Base-by-base conservation (phyloP, 2,888 invertebrate species). In the Leptothorax acervorum region DNA sequence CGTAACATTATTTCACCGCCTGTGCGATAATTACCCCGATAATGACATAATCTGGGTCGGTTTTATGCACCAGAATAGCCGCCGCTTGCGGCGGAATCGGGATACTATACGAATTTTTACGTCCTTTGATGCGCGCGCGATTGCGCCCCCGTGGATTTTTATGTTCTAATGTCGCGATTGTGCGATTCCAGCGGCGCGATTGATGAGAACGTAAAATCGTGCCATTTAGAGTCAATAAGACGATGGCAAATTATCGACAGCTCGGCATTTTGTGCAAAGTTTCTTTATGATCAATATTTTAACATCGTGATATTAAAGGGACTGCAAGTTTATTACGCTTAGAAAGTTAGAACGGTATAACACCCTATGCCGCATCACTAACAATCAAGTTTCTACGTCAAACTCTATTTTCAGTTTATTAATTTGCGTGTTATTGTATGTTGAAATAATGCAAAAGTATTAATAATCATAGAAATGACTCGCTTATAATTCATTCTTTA, bases 1-100 rank as follows among this genome's bases (percentile, higher is more conserved):
- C 48, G 31, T 18, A 60, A 48, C 73, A 4, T 66, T 76, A 53
- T 55, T 68, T 68, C n/a, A 48, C 4, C 35, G 15, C 12, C 48
- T 9, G 8, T 9, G 42, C 15, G 39, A 65, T 78, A 66, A 78
- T 66, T 55, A 55, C 15, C 45, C 12, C 12, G 39, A 81, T 71
- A 81, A 81, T 73, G 11, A 81, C 28, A 62, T 62, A 73, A 81
- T 81, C 48, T 15, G 12, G 18, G 4, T n/a, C 18, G 23, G 3
- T 51, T 73, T 60, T 55, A 51, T 73, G 39, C 48, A 79, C 28
- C 60, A 45, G 60, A 70, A 60, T 79, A 70, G 3, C 18, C 15
- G 23, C 23, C 45, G 23, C 15, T 57, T 6, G 57, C 48, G 35
- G 4, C 71, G 6, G 5, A 28, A 76, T 28, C 12, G 35, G 62